A percentile compares a stretch with the other conserved stretches of the same genome.
Conservation (phyloP, 2,113 vertebrate genomes). For the Psophia crepitans region DNA sequence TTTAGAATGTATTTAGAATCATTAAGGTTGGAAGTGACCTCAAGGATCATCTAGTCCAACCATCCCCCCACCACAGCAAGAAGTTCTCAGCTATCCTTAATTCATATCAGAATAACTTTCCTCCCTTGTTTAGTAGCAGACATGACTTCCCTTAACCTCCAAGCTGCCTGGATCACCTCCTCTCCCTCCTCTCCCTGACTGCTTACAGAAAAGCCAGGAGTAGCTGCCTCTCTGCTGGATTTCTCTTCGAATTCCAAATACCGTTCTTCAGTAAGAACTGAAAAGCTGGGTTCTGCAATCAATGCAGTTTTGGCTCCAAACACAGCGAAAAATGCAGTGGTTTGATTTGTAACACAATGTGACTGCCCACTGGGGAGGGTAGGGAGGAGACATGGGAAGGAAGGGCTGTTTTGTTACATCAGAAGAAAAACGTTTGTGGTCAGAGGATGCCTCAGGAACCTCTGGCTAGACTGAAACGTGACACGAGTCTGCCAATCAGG, state of each 20-base stretch:
- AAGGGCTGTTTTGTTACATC: neutral
- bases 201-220: neutral
- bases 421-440: neutral
- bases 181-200: neutral
- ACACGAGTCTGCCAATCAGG: neutral
- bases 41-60: too few species aligned
- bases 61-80: too few species aligned
- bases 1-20: too few species aligned
- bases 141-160: neutral
- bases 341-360: accelerated
- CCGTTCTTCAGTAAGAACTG: neutral
- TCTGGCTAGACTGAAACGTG: neutral
- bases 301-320: neutral
- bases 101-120: neutral
- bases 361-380: neutral
- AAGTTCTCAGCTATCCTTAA: neutral
- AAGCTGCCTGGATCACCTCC: neutral
- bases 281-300: neutral
- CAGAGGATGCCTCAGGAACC: neutral
- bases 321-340: neutral
- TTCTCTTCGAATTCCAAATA: neutral
- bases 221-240: neutral
- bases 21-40: too few species aligned
- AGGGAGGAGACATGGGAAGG: neutral
- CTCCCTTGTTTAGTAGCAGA: neutral